Conservation (phyloP, 2,888 invertebrate species). For the Trachelus stipa region DNA sequence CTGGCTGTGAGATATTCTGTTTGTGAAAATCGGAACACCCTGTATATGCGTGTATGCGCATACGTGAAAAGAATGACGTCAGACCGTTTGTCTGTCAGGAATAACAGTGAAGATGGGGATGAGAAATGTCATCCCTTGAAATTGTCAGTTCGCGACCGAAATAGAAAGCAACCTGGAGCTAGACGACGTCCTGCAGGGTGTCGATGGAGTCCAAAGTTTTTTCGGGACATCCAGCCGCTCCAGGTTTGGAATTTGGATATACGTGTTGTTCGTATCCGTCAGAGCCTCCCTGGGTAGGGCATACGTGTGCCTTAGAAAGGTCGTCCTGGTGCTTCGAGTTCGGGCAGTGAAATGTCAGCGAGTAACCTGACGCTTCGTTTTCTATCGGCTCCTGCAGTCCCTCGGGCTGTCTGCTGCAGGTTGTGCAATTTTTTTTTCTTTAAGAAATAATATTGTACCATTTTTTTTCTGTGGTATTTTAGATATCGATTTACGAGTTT, state of each 20-base stretch:
- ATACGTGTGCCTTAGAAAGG: not conserved
- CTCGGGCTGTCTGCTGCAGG: not conserved
- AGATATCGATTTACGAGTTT: conserved; percentile 10
- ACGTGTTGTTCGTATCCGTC: not conserved
- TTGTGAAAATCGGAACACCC: not conserved
- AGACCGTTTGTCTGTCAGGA: not conserved
- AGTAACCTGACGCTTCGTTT: not conserved
- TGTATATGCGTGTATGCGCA: not conserved
- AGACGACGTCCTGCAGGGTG: not conserved
- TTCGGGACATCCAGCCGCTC: not conserved
- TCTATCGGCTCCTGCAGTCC: not conserved
- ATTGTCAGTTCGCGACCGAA: not conserved
- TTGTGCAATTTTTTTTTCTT: not conserved
- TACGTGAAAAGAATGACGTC: not conserved
- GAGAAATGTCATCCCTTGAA: not conserved
- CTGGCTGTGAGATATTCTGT: not conserved
- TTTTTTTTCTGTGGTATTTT: not conserved
- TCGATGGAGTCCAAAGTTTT: not conserved
- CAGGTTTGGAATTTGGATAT: not conserved
- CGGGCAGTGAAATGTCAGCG: not conserved
- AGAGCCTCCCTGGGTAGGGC: not conserved
- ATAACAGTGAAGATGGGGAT: not conserved
- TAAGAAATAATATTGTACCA: not conserved
- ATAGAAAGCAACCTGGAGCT: not conserved
- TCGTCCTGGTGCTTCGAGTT: not conserved